Percentiles rank a stretch among this genome's conserved stretches.
phyloP scores from a whole-genome alignment of 1,140 invertebrate genomes.

The Listronotus oregonensis region DNA sequence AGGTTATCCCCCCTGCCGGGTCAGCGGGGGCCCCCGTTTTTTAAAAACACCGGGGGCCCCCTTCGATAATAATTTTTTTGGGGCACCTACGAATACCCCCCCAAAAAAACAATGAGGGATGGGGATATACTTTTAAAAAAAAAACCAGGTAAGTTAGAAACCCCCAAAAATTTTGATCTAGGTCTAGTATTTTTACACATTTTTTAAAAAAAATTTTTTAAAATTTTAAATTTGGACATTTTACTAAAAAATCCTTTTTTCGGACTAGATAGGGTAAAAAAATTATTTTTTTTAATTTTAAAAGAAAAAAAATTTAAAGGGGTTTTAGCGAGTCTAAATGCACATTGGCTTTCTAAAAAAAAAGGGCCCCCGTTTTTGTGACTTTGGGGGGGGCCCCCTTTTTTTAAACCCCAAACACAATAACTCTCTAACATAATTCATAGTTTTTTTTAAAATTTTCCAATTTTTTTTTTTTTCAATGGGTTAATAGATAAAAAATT shows the following conservation, averaged over 20 bases:
- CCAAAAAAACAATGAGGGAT: slow-evolving; percentile 20
- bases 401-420: background rate
- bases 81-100: slow-evolving; percentile 37
- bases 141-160: slow-evolving; percentile 47
- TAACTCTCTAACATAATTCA: too few species aligned
- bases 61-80: slow-evolving; percentile 48
- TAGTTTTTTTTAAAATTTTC: too few species aligned
- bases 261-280: too few species aligned
- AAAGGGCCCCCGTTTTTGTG: slow-evolving; percentile 6
- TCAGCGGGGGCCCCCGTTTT: slow-evolving; percentile 49
- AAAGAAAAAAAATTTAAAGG: too few species aligned
- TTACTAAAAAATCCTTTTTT: too few species aligned
- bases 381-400: background rate
- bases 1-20: too few species aligned
- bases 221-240: too few species aligned
- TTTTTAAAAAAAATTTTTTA: too few species aligned
- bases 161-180: background rate
- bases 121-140: slow-evolving; percentile 50
- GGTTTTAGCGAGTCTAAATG: background rate
- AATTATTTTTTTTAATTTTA: too few species aligned
- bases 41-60: slow-evolving; percentile 47
- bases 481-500: too few species aligned
- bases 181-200: too few species aligned
- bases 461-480: too few species aligned
- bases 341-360: background rate